These are phyloP conservation scores for Gopherus flavomarginatus DNA, from an alignment of 2,113 vertebrate species.

Conservation along the genomic window DNA sequence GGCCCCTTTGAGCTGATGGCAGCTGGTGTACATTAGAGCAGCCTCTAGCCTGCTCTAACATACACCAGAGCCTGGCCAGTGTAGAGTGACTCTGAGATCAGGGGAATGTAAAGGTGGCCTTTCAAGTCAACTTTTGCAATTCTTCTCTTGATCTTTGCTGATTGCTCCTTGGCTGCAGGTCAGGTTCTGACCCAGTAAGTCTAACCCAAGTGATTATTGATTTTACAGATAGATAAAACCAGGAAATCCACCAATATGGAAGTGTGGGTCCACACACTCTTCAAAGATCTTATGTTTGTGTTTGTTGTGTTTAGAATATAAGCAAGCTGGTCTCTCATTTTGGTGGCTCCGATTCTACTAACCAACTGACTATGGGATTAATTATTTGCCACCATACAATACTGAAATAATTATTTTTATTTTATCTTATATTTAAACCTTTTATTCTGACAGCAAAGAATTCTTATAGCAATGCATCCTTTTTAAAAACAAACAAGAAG, in stretches of 20 bases:
- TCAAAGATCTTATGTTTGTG: not conserved
- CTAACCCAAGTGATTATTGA: not conserved
- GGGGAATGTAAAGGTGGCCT: not conserved
- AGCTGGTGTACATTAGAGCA: not conserved
- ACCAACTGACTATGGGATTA: not conserved
- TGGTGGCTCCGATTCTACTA: not conserved
- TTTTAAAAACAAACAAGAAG: not conserved
- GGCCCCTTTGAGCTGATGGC: not conserved
- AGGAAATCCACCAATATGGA: not conserved
- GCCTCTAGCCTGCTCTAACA: not conserved
- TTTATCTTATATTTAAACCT: not conserved
- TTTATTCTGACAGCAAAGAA: not conserved
- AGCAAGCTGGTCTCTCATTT: not conserved
- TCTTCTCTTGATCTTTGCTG: not conserved
- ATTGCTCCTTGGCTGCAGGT: not conserved
- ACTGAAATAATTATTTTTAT: not conserved
- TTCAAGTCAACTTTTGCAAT: not conserved
- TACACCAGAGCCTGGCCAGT: not conserved
- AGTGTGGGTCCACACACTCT: not conserved
- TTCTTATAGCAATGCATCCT: not conserved
- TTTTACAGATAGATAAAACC: not conserved
- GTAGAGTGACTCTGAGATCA: not conserved
- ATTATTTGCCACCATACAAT: not conserved
- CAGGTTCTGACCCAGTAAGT: not conserved
- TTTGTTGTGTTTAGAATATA: not conserved